Evolutionary conservation across 2,797 vertebrate genomes (phyloP), one percentile per base, ranked within the genome.

Genomic region (Periophthalmus magnuspinnatus): DNA sequence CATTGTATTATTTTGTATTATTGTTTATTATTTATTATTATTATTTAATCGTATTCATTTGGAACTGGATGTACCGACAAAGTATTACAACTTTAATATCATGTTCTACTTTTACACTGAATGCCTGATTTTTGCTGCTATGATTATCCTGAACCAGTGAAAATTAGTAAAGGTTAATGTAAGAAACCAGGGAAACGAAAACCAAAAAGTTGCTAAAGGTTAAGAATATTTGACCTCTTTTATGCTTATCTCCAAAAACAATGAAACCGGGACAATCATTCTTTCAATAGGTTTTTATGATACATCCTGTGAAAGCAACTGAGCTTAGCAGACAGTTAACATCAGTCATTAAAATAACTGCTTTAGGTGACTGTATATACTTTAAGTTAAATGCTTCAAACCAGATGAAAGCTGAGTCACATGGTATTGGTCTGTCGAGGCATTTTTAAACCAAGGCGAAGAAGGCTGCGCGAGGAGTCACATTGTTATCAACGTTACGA

Each of bases 401-500:
- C 24, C 6, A 21, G 16, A n/a, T 52, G 47, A 65, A 65, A 14
- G 33, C 50, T 2, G 56, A 22, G 14, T 60, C 50, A 68, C 54
- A 10, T 34, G 24, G 62, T 48, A 22, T 32, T 11, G 14, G 65
- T 76, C 19, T 47, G 16, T 32, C 24, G 70, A 10, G 14, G 5
- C n/a, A 2, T 7, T 69, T 62, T 69, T 2, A 72, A 47, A 38
- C 50, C 34, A 19, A 54, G 64, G 56, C 3, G 32, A 60, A 38
- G 19, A 22, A 62, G 16, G n/a, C 22, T 45, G 54, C 38, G 22
- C 59, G 38, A 54, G 22, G 32, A 45, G 5, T 63, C 16, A 69
- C 72, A 60, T 55, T 47, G 10, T 55, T 68, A 65, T 65, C n/a
- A 38, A 24, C 41, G 2, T 52, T 24, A 54, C 61, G 5, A 28